Evolutionary conservation across 2,888 invertebrate species (phyloP).

Genomic region (Bellardia pandia): DNA sequence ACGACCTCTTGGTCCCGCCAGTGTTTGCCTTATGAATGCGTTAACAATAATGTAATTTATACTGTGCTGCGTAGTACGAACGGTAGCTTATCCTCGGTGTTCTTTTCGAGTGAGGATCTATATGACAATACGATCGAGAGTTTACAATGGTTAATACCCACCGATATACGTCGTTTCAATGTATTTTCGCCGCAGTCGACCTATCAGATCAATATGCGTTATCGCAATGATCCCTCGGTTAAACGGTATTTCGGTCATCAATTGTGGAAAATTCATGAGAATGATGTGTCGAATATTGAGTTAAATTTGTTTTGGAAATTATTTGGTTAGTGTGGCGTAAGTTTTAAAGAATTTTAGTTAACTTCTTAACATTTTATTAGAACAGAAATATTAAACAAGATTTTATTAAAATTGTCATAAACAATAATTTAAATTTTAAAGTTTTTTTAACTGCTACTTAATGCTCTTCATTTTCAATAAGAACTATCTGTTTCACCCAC

Average conservation of each 20-base stretch:
- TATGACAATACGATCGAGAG: slow-evolving; percentile 78
- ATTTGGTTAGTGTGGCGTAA: slow-evolving; percentile 77
- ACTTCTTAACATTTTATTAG: too few species aligned
- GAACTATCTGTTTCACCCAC: neutral
- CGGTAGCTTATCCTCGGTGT: slow-evolving; percentile 74
- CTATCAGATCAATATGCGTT: slow-evolving; percentile 80
- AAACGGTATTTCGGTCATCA: slow-evolving; percentile 86
- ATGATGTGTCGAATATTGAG: slow-evolving; percentile 74
- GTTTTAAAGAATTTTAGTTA: slow-evolving; percentile 6
- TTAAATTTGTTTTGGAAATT: slow-evolving; percentile 75
- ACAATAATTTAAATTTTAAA: too few species aligned
- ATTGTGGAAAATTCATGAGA: slow-evolving; percentile 88
- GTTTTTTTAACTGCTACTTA: too few species aligned
- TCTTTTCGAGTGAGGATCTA: slow-evolving; percentile 74
- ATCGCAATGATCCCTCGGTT: slow-evolving; percentile 77
- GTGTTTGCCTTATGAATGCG: neutral
- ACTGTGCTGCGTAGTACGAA: slow-evolving; percentile 64
- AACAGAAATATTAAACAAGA: too few species aligned
- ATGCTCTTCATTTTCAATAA: neutral
- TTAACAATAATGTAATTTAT: slow-evolving; percentile 5
- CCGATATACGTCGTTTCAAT: slow-evolving; percentile 78
- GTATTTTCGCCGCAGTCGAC: slow-evolving; percentile 78
- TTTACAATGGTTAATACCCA: slow-evolving; percentile 78
- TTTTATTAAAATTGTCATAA: too few species aligned
- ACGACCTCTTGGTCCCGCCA: slow-evolving; percentile 25